Evolutionary conservation across 2,797 vertebrate genomes (phyloP).

Genomic region (Liparis tanakae): DNA sequence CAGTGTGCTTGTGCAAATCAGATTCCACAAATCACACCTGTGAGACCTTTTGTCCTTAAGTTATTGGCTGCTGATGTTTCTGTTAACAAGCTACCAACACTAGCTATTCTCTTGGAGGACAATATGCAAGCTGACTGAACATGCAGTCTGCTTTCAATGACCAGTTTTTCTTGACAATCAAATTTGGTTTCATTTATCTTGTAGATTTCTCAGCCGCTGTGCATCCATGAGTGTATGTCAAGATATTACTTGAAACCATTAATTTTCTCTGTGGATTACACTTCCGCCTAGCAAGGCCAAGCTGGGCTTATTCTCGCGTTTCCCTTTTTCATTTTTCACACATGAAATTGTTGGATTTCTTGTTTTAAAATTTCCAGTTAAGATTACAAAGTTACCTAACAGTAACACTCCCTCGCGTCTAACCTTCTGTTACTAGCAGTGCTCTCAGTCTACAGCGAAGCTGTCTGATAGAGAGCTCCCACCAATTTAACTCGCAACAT

Average conservation of each 20-base stretch:
- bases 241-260: slow-evolving; percentile 50
- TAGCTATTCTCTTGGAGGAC: slow-evolving; percentile 9
- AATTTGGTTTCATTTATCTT: slow-evolving; percentile 35
- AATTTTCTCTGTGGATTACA: slow-evolving; percentile 55
- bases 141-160: slow-evolving; percentile 9
- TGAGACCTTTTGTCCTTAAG: neutral
- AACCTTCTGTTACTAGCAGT: slow-evolving; percentile 14
- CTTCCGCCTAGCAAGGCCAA: slow-evolving; percentile 36
- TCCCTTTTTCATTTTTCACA: slow-evolving; percentile 39
- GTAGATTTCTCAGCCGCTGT: slow-evolving; percentile 24
- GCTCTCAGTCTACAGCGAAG: slow-evolving; percentile 31
- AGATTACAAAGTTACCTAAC: slow-evolving; percentile 33
- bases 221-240: slow-evolving; percentile 18
- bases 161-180: slow-evolving; percentile 29
- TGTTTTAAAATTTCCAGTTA: slow-evolving; percentile 12
- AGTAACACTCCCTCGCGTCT: slow-evolving; percentile 25
- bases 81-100: slow-evolving; percentile 12
- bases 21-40: slow-evolving; percentile 22
- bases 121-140: slow-evolving; percentile 11
- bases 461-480: slow-evolving; percentile 51
- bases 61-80: slow-evolving; percentile 5
- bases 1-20: slow-evolving; percentile 8
- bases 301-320: slow-evolving; percentile 33
- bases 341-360: slow-evolving; percentile 35
- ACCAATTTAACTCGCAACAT: slow-evolving; percentile 67